Base-by-base conservation (phyloP, 2,888 invertebrate genomes). In the Nematopogon swammerdamellus region DNA sequence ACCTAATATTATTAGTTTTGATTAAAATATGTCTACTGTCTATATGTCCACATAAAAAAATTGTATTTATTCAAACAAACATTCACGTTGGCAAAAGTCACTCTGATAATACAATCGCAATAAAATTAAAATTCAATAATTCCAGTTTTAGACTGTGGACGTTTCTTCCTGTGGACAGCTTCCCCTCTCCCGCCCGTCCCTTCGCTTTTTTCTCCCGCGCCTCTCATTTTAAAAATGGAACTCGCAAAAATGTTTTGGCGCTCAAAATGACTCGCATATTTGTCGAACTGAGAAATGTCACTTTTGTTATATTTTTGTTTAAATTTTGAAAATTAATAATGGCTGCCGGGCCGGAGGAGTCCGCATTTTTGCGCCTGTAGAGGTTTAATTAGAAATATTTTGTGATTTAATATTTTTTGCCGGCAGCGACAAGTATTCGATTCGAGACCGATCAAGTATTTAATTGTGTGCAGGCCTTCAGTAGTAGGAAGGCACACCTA, bases 271-370 rank as follows among this genome's bases (percentile, higher is more conserved):
- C 60, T 58, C 59, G 60, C 70, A 77, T 77, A 68, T 65, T 73
- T 74, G 66, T 63, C 65, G 64, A 70, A 71, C 68, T 61, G 63
- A 69, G 67, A 71, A 68, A 72, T 67, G 71, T 67, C 68, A 29
- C 46, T 42, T 50, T 44, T 29, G 50, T 50, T 50, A 50, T 50
- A 70, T 69, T 72, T 76, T 76, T 72, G 76, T 73, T 72, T 62
- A 68, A 75, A 75, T 73, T 75, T 74, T 63, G 63, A 71, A 76
- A 74, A 73, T 75, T 77, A 77, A 76, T 76, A 76, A 71, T 65
- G 17, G 29, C 17, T 10, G 48, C 36, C 29, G 64, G 60, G 54
- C 57, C 57, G 60, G 55, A 55, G 60, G 60, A 57, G 60, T 56
- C 53, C 60, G 62, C 60, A 67, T 72, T 68, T 68, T 69, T 70